phyloP scores from a whole-genome alignment of 2,888 invertebrate genomes.

The Amblyjoppa proteus region DNA sequence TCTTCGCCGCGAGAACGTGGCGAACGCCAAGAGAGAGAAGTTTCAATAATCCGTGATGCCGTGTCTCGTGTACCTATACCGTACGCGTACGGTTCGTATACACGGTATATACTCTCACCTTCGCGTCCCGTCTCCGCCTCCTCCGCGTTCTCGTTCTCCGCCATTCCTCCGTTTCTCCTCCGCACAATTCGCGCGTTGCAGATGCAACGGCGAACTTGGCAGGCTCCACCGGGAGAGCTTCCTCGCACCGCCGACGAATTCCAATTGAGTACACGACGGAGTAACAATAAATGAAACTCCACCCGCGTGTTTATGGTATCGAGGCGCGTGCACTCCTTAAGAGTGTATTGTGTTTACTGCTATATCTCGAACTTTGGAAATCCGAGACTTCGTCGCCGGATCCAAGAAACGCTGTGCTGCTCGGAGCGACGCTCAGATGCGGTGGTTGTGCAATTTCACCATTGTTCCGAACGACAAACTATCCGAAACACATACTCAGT shows the following conservation, averaged over 20 bases:
- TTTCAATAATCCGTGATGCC: slow-evolving; percentile 64
- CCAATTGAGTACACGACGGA: slow-evolving; percentile 13
- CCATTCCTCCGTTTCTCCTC: slow-evolving; percentile 6
- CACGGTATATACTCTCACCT: slow-evolving; percentile 3
- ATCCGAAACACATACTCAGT: slow-evolving; percentile 22
- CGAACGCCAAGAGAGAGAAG: slow-evolving; percentile 38
- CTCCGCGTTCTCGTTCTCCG: background rate
- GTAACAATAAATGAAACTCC: slow-evolving; percentile 37
- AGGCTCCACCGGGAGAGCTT: slow-evolving; percentile 35
- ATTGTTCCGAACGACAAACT: slow-evolving; percentile 40
- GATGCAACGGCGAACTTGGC: slow-evolving; percentile 44
- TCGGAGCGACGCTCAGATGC: background rate
- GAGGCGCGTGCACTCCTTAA: slow-evolving; percentile 2
- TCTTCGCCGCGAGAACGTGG: slow-evolving; percentile 31
- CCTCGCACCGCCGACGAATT: slow-evolving; percentile 11
- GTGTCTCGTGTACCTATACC: slow-evolving; percentile 34
- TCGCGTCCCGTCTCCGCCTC: background rate
- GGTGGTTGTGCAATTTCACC: slow-evolving; percentile 21
- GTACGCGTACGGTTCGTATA: background rate
- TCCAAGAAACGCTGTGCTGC: slow-evolving; percentile 35
- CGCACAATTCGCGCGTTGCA: slow-evolving; percentile 10
- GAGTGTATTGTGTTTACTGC: slow-evolving; percentile 1
- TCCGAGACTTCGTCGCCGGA: slow-evolving; percentile 36
- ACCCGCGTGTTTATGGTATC: slow-evolving; percentile 43
- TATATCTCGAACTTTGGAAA: slow-evolving; percentile 19